Base-by-base conservation (phyloP, 2,888 invertebrate species). In the Cosmorhoe ocellata region DNA sequence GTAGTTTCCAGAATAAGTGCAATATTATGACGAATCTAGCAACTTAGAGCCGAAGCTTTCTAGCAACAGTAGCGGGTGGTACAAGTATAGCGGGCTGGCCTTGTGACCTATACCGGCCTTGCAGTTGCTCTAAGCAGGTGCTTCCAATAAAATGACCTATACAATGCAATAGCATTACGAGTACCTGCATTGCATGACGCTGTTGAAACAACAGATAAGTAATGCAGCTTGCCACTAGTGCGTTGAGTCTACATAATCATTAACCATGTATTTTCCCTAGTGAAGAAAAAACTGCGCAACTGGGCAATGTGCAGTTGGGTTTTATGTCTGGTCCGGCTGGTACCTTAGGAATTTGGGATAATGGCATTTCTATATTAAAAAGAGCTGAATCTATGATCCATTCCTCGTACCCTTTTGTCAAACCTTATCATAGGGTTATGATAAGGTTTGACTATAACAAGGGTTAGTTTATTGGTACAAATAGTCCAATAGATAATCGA, bases 101-200 rank as follows among this genome's bases (percentile, higher is more conserved):
- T 81, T 76, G 77, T 87, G 85, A 88, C 88, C 87, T 86, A 87
- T 87, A 46, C 64, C 69, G 82, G 82, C 85, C 85, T 87, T 82
- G 77, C 76, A 72, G 66, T 71, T 74, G 76, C 65, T 1, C 44
- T 37, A 22, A 11, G 56, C 58, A 59, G 59, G 56, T 62, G 62
- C 30, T 24, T 14, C 10, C 47, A 37, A 41, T 56, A 46, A 33
- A 44, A 38, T 47, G 55, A 53, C 40, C 13, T 34, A 26, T 28
- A 50, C 43, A 39, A 40, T 36, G 27, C 27, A 37, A 13, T 27
- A 2, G 37, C 24, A n/a, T 18, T 24, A 24, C 24, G 27, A 26
- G 27, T 41, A 22, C 36, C 12, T 34, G n/a, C 28, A 40, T 22
- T 48, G 44, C 47, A 48, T 44, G 39, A 7, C 6, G 7, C 13